These are phyloP conservation scores for Pelosia muscerda DNA, from an alignment of 2,888 invertebrate genomes.

Conservation along the genomic window DNA sequence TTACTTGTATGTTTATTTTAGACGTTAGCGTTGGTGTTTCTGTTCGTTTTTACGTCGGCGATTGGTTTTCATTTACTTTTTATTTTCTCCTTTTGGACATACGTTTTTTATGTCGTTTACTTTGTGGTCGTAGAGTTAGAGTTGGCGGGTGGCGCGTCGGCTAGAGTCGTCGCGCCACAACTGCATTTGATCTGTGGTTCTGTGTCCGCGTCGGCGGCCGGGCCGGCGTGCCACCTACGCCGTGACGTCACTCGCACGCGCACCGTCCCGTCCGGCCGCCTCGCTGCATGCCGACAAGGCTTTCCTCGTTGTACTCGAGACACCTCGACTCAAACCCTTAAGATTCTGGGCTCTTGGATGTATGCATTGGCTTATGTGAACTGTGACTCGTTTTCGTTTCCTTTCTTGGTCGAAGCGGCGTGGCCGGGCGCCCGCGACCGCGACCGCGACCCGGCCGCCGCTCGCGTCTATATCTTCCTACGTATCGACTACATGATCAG, in stretches of 20 bases:
- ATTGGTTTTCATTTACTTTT: slow-evolving; percentile 79
- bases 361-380: slow-evolving; percentile 87
- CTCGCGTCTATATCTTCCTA: slow-evolving; percentile 83
- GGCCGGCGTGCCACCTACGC: slow-evolving; percentile 48
- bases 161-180: slow-evolving; percentile 75
- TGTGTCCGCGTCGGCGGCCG: slow-evolving; percentile 79
- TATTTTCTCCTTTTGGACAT: slow-evolving; percentile 67
- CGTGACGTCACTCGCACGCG: slow-evolving; percentile 46
- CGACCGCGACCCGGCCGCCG: slow-evolving; percentile 74
- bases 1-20: slow-evolving; percentile 86
- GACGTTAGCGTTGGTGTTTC: slow-evolving; percentile 86
- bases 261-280: slow-evolving; percentile 74
- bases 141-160: slow-evolving; percentile 81
- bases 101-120: slow-evolving; percentile 78
- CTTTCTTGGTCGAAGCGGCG: slow-evolving; percentile 83
- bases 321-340: slow-evolving; percentile 86
- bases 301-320: slow-evolving; percentile 84
- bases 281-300: slow-evolving; percentile 85
- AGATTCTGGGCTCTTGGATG: slow-evolving; percentile 87
- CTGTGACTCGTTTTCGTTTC: slow-evolving; percentile 87
- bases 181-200: slow-evolving; percentile 87
- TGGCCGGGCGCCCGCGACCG: slow-evolving; percentile 67
- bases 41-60: slow-evolving; percentile 81
- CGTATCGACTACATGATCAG: slow-evolving; percentile 51
- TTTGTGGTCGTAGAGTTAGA: slow-evolving; percentile 85